Base-by-base conservation (phyloP, 2,797 vertebrate genomes). In the Sebastolobus alascanus region DNA sequence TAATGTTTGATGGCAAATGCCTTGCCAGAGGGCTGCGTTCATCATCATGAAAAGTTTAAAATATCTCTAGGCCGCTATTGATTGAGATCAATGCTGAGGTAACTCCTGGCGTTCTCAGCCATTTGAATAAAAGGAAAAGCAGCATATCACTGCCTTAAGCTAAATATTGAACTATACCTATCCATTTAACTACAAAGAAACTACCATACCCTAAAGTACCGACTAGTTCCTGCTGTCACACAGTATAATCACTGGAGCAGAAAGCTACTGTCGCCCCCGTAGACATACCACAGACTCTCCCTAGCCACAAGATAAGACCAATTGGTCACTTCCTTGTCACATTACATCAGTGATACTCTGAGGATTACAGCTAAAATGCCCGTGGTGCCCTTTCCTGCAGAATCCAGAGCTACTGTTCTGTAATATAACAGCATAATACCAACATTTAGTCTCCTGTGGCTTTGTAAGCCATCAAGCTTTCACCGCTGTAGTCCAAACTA, bases 241-340 rank as follows among this genome's bases (percentile, higher is more conserved):
- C 68, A 83, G 20, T 77, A 76, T 87, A 84, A 76, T 79, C 83
- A 80, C n/a, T 88, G 73, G 33, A 90, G 85, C 80, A 89, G 71
- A 87, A 83, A 90, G 72, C 83, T 75, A 83, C 82, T 86, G 87
- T 88, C 75, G 14, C 80, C 88, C 84, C 87, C 25, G 18, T 86
- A 90, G 90, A 94, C 85, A 90, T 79, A 88, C 77, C 87, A 88
- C 87, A 93, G 87, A 94, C 85, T 93, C 85, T 93, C 65, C 61
- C 78, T 87, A 52, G 79, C 89, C 89, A 92, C 87, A 76, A 92
- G 93, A 94, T 87, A 87, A 93, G 86, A 88, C 90, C 90, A 93
- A 91, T 84, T 89, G 90, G 93, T 93, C 92, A 90, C 92, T 93
- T 92, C 88, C 90, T 94, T 95, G 93, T 96, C 94, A 95, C 90